A percentile compares a stretch with the other conserved stretches of the same genome.
Conservation (phyloP, 2,888 invertebrate species). For the Helleia helle region DNA sequence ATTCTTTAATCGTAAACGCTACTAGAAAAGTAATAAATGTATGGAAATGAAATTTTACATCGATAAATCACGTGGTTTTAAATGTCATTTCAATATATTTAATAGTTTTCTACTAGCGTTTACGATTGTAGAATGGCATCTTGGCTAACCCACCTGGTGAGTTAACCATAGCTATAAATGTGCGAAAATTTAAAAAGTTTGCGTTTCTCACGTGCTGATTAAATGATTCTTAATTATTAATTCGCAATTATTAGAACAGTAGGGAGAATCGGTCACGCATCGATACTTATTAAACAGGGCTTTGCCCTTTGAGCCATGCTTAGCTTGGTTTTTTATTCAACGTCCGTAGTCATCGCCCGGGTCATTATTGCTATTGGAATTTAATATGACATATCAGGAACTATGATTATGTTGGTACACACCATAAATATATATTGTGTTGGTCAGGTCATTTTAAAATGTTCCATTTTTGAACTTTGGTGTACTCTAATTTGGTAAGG, state of each 20-base stretch:
- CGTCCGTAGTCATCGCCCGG: neutral
- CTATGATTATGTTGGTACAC: neutral
- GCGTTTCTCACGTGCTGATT: neutral
- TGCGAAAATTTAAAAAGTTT: neutral
- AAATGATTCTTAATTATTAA: neutral
- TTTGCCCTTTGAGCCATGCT: neutral
- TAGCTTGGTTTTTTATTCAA: neutral
- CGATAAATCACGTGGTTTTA: too few species aligned
- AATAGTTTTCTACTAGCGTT: too few species aligned
- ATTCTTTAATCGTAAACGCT: too few species aligned
- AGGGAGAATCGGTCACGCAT: neutral
- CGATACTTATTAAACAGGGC: neutral
- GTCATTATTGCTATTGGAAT: constrained; percentile 2
- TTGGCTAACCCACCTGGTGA: too few species aligned
- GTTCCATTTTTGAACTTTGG: too few species aligned
- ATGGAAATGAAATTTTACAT: too few species aligned
- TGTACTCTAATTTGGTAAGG: too few species aligned
- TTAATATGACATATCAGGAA: constrained; percentile 2
- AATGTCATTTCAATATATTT: too few species aligned
- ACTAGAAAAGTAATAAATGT: too few species aligned
- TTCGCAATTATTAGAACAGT: neutral
- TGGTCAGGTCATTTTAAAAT: too few species aligned
- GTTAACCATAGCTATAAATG: neutral
- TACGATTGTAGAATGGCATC: too few species aligned
- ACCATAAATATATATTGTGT: neutral